Conservation (phyloP, 2,797 vertebrate species). For the Tadarida brasiliensis region DNA sequence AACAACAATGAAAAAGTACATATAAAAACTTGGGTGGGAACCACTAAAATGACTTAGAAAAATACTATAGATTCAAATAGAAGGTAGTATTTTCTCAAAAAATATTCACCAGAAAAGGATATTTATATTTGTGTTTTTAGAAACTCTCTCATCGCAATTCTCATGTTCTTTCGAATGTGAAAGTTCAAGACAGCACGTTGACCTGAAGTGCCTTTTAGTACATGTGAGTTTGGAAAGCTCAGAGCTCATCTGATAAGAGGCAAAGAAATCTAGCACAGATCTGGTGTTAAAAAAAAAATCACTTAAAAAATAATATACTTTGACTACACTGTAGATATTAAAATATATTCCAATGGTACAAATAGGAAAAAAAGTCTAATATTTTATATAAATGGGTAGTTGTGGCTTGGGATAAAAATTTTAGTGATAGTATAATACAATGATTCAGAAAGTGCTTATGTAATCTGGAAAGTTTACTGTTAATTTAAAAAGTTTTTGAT, state of each 20-base stretch:
- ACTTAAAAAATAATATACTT: background rate
- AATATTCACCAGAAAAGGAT: background rate
- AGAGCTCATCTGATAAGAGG: background rate
- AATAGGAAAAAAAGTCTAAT: background rate
- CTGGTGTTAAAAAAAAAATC: background rate
- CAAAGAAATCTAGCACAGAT: background rate
- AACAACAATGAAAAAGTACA: background rate
- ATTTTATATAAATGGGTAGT: background rate
- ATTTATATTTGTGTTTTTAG: background rate
- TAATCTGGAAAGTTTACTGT: constrained; percentile 8
- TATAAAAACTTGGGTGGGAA: background rate
- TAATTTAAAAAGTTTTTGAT: constrained; percentile 4
- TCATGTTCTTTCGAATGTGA: background rate
- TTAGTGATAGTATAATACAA: background rate
- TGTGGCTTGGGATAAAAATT: constrained; percentile 3
- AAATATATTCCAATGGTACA: background rate
- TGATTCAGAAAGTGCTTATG: background rate
- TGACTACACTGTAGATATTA: background rate
- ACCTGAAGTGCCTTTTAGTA: background rate
- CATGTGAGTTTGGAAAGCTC: background rate
- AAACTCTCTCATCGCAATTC: background rate
- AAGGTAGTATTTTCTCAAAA: background rate
- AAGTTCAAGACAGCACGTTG: background rate
- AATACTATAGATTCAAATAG: background rate
- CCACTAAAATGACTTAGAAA: background rate